Percentiles rank a stretch among this genome's conserved stretches.
Conservation (phyloP, 2,113 vertebrate genomes). For the Rhadina sibilatrix region DNA sequence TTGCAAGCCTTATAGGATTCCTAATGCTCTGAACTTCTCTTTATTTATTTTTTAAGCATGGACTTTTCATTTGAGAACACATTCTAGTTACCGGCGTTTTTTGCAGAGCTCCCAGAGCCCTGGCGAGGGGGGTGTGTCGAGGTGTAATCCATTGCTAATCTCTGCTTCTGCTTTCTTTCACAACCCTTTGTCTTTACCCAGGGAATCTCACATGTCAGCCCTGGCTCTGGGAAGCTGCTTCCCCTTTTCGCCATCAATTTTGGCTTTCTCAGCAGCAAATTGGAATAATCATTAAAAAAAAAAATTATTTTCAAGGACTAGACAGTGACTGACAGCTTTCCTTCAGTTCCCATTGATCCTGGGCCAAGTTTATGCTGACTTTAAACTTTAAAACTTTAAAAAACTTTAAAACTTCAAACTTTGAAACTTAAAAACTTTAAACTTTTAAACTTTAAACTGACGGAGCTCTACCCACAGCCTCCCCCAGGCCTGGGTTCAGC, state of each 20-base stretch:
- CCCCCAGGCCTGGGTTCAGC: not conserved
- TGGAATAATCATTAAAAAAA: not conserved
- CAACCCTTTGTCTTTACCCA: slow-evolving; percentile 68
- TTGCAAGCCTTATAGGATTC: slow-evolving; percentile 76
- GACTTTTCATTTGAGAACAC: slow-evolving; percentile 69
- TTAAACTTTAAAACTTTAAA: not conserved
- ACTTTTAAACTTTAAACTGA: not conserved
- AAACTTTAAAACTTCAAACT: not conserved
- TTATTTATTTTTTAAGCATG: slow-evolving; percentile 85
- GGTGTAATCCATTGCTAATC: slow-evolving; percentile 49
- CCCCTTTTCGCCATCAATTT: not conserved
- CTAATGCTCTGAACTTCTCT: slow-evolving; percentile 71
- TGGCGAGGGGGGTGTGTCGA: slow-evolving; percentile 51
- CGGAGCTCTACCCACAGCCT: not conserved
- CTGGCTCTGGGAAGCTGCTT: slow-evolving; percentile 44
- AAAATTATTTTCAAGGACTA: not conserved
- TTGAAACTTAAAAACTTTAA: not conserved
- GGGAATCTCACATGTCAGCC: slow-evolving; percentile 16
- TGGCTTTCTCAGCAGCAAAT: not conserved
- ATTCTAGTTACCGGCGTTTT: slow-evolving; percentile 68
- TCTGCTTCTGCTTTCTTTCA: not conserved
- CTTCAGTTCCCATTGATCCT: not conserved
- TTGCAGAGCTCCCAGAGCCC: slow-evolving; percentile 53
- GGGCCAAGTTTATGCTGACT: not conserved
- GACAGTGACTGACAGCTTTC: not conserved